Conservation (phyloP, 2,113 vertebrate species). For the Cavia porcellus region DNA sequence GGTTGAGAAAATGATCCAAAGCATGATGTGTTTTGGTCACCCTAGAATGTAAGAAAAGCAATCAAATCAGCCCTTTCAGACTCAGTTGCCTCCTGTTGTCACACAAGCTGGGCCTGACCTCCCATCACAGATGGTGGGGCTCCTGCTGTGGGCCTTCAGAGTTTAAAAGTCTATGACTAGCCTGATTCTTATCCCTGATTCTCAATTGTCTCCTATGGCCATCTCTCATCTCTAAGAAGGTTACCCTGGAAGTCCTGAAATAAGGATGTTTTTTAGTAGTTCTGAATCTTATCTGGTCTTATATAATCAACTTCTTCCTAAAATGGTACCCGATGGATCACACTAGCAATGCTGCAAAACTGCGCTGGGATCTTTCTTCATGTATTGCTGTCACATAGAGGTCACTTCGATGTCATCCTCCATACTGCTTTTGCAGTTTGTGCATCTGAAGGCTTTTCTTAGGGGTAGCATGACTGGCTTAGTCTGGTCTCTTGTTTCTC, state of each 20-base stretch:
- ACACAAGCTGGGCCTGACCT: background rate
- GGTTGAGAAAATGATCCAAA: background rate
- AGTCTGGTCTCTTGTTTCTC: background rate
- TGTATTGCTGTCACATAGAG: background rate
- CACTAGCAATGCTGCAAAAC: background rate
- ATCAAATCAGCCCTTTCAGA: background rate
- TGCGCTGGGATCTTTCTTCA: background rate
- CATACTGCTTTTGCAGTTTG: background rate
- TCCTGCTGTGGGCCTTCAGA: background rate
- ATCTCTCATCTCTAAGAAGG: background rate
- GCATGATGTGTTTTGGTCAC: background rate
- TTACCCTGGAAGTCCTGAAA: background rate
- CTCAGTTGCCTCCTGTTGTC: background rate
- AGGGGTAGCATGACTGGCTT: background rate
- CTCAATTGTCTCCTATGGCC: background rate
- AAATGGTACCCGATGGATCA: background rate
- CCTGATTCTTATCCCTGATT: background rate
- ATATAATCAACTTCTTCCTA: background rate
- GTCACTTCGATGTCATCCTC: background rate
- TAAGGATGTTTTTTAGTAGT: background rate
- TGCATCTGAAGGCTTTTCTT: background rate
- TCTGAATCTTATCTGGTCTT: background rate
- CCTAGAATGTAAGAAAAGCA: background rate
- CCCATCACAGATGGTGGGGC: background rate
- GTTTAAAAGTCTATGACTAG: background rate